These are phyloP conservation scores for Bucco capensis DNA, from an alignment of 2,113 vertebrate species.

Conservation along the genomic window DNA sequence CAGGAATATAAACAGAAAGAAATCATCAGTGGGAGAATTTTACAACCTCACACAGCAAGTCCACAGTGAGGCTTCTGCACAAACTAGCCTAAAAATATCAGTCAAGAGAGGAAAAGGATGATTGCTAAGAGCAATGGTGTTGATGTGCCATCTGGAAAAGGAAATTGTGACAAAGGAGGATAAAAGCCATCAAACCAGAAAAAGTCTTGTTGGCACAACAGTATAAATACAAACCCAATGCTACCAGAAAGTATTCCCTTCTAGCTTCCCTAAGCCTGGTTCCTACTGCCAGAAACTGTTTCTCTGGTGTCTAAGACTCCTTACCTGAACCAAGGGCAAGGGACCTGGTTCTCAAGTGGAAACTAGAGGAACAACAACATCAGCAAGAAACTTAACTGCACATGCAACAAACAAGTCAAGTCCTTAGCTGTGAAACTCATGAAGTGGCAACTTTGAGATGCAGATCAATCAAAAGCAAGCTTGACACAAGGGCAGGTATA, in stretches of 20 bases:
- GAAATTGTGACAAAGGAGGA: not conserved
- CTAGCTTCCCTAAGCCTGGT: not conserved
- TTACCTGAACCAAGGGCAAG: not conserved
- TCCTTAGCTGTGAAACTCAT: conserved; percentile 21
- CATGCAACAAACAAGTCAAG: conserved; percentile 11
- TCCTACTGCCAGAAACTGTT: not conserved
- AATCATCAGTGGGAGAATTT: not conserved
- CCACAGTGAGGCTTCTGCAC: not conserved
- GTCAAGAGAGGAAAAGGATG: not conserved
- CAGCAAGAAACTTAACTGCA: conserved; percentile 23
- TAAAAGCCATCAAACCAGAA: not conserved
- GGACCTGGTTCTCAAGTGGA: not conserved
- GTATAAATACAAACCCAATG: not conserved
- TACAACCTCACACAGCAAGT: not conserved
- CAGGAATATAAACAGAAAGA: not conserved
- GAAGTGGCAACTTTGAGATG: conserved; percentile 13
- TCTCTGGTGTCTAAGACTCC: not conserved
- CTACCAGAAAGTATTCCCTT: not conserved
- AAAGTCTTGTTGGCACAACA: not conserved
- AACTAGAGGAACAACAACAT: not conserved
- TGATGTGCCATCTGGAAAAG: not conserved
- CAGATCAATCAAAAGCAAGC: conserved; percentile 34
- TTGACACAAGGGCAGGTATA: conserved; percentile 10
- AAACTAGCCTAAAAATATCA: not conserved
- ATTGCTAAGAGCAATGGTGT: not conserved